Evolutionary conservation across 30 jellyfish, hydroid and myxozoan species (phyloP), one percentile per base, ranked within the genome.

Genomic region (Mastigias papua): DNA sequence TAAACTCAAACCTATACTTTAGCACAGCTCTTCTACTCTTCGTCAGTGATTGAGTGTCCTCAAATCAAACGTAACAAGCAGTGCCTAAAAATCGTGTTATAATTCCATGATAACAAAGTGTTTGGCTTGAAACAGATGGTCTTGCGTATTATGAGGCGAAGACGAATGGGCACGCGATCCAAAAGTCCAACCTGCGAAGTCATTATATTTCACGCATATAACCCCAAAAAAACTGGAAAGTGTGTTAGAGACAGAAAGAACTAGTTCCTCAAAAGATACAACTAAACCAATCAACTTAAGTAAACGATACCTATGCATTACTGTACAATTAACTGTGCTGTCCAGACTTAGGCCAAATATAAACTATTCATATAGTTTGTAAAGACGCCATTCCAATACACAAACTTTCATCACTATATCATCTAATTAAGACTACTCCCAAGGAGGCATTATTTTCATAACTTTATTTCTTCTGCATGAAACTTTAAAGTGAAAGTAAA

Each of bases 1-100:
- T 35, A 19, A 80, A 77, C 58, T 20, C 61, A 33, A 77, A 23
- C 54, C 74, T n/a, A 63, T 63, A 63, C 23, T 63, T 63, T 19
- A 11, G 74, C n/a, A 63, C 32, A 29, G 79, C 58, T 29, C 76
- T 30, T 29, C 81, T 62, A 54, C 73, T n/a, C 19, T 11, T 32
- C 64, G 69, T 35, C 70, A 48, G 69, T n/a, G 80, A 48, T 4
- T 80, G 81, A 33, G 91, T 49, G 19, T 37, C 69, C 75, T 68
- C 66, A 79, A 17, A 23, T 62, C 80, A 33, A 58, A 32, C 13
- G 77, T 82, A 73, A 51, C 84, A 84, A 60, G 23, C 17, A 84
- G 84, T 69, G 84, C 63, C 90, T n/a, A 21, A 57, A 42, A 20
- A 27, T 49, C n/a, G 21, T 20, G 11, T 37, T 34, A 72, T 8